These are phyloP conservation scores for Wasmannia auropunctata DNA, from an alignment of 1,140 invertebrate species.

Conservation along the genomic window DNA sequence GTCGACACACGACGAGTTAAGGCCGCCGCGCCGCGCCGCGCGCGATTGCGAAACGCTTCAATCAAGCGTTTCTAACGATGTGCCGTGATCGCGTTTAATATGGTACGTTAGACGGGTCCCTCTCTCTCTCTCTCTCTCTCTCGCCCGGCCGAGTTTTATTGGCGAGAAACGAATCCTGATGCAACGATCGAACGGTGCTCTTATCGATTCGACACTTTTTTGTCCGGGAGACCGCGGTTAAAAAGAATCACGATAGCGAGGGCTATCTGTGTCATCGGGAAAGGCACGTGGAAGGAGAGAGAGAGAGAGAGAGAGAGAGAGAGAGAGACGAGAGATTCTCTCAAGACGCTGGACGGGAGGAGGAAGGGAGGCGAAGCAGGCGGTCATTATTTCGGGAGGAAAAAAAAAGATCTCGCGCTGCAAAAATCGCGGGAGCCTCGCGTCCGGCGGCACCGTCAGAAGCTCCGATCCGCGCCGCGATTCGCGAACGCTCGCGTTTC, in stretches of 20 bases:
- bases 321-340: neutral
- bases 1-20: too few relatives aligned
- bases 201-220: slow-evolving; percentile 18
- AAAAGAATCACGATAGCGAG: neutral
- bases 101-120: neutral
- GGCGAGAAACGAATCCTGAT: neutral
- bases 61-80: slow-evolving; percentile 21
- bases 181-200: neutral
- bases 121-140: neutral
- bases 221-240: neutral
- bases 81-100: neutral
- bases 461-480: neutral
- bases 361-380: neutral
- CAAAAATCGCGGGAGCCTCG: neutral
- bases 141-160: neutral
- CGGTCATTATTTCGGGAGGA: slow-evolving; percentile 8
- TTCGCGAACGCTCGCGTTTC: slow-evolving; percentile 41
- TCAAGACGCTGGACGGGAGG: neutral
- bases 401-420: neutral
- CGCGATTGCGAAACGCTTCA: neutral
- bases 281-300: neutral
- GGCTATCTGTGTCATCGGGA: slow-evolving; percentile 21
- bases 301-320: neutral
- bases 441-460: neutral
- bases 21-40: too few relatives aligned